Conservation (phyloP, 2,113 vertebrate genomes). For the Trichomycterus rosablanca region DNA sequence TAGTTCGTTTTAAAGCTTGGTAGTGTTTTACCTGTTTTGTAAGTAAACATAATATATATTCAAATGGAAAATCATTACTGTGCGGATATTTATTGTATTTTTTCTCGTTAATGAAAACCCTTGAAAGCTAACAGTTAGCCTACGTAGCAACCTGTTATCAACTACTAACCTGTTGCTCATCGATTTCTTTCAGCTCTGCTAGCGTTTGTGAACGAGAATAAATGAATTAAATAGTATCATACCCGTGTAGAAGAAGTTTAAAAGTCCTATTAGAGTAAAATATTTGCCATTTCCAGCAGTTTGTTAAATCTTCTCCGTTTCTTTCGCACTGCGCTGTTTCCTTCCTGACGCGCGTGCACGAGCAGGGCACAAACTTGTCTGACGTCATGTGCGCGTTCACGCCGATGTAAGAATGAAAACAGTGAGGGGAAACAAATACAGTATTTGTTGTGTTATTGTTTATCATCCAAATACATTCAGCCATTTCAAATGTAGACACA, state of each 20-base stretch:
- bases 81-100: no score
- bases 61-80: no score
- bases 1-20: no score
- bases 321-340: no score
- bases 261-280: not conserved
- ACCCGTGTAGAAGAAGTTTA: not conserved
- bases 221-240: not conserved
- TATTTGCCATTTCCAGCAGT: conserved; percentile 10
- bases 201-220: not conserved
- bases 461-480: no score
- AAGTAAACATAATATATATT: no score
- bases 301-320: not conserved
- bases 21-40: no score
- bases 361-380: not conserved
- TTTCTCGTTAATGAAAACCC: no score
- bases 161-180: conserved; percentile 54
- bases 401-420: not conserved
- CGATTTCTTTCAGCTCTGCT: not conserved
- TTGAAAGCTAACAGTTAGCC: conserved; percentile 10
- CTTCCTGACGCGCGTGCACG: conserved; percentile 15
- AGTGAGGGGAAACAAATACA: no score
- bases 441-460: no score
- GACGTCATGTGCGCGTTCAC: conserved; percentile 37
- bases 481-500: no score
- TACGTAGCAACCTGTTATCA: conserved; percentile 18